phyloP scores from a whole-genome alignment of 2,797 vertebrate genomes.

The Ptychobarbus kaznakovi region DNA sequence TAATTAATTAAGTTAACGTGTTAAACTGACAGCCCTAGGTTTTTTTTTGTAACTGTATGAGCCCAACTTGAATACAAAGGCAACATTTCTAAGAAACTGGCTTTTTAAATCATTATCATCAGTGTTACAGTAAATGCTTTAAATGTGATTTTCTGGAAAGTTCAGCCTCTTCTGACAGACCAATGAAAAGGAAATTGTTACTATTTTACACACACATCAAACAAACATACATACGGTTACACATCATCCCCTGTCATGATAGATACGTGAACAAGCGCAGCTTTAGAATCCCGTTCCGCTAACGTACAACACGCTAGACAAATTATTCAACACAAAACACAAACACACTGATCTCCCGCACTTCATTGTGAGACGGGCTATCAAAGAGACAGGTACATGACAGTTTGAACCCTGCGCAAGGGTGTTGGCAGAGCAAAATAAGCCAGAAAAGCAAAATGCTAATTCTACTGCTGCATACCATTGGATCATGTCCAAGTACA shows the following conservation, averaged over 20 bases:
- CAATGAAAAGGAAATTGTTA: neutral
- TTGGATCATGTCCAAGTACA: slow-evolving; percentile 57
- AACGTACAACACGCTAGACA: slow-evolving; percentile 19
- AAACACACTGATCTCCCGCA: slow-evolving; percentile 45
- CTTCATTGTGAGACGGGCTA: slow-evolving; percentile 27
- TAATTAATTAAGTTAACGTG: neutral
- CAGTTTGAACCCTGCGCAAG: slow-evolving; percentile 45
- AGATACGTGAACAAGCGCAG: neutral
- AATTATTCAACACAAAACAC: slow-evolving; percentile 35
- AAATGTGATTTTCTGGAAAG: neutral
- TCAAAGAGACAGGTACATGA: slow-evolving; percentile 52
- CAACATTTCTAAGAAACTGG: neutral
- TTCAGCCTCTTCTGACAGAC: neutral
- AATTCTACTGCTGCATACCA: slow-evolving; percentile 55
- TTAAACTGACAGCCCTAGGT: neutral
- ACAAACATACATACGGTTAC: slow-evolving; percentile 24
- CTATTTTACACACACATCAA: slow-evolving; percentile 9
- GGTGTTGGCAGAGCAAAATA: slow-evolving; percentile 50
- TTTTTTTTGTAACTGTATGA: neutral
- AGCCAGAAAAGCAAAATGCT: slow-evolving; percentile 61
- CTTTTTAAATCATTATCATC: neutral
- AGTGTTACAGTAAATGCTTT: neutral
- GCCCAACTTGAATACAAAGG: neutral
- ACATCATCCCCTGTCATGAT: slow-evolving; percentile 34
- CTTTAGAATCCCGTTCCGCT: neutral